These are phyloP conservation scores for Mobula hypostoma DNA, from an alignment of 2,113 vertebrate species.

Conservation along the genomic window DNA sequence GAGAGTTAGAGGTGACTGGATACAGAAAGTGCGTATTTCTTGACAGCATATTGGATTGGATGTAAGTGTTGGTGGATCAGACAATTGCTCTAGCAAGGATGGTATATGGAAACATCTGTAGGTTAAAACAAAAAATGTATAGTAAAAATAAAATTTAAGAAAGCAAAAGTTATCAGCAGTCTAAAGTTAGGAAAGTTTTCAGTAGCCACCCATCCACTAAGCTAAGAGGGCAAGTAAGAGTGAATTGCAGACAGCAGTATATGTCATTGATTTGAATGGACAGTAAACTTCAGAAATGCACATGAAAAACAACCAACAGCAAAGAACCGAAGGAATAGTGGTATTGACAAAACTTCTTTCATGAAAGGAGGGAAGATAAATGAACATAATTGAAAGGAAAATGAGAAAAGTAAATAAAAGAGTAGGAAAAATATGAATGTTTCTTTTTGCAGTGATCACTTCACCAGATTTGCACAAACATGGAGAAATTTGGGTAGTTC, in stretches of 20 bases:
- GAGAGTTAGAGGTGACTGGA: background rate
- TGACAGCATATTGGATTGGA: background rate
- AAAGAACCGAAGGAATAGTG: background rate
- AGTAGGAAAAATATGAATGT: background rate
- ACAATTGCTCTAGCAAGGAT: background rate
- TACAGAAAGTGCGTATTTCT: background rate
- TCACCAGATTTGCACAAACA: constrained; percentile 85
- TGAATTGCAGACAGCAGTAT: background rate
- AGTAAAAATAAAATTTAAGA: background rate
- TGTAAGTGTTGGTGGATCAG: background rate
- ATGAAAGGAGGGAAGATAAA: background rate
- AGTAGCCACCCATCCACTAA: background rate
- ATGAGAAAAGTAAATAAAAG: background rate
- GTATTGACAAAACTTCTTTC: background rate
- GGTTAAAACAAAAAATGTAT: background rate
- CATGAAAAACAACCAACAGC: background rate
- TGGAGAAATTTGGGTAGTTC: constrained; percentile 85
- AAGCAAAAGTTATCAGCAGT: background rate
- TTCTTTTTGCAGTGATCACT: constrained; percentile 66
- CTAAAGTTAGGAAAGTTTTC: background rate
- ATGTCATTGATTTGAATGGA: background rate
- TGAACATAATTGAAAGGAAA: background rate
- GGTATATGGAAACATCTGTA: background rate
- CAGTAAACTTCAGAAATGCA: background rate
- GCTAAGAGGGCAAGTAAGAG: background rate